Evolutionary conservation across 2,113 vertebrate species (phyloP), one percentile per base, ranked within the genome.

Genomic region (Gopherus evgoodei): DNA sequence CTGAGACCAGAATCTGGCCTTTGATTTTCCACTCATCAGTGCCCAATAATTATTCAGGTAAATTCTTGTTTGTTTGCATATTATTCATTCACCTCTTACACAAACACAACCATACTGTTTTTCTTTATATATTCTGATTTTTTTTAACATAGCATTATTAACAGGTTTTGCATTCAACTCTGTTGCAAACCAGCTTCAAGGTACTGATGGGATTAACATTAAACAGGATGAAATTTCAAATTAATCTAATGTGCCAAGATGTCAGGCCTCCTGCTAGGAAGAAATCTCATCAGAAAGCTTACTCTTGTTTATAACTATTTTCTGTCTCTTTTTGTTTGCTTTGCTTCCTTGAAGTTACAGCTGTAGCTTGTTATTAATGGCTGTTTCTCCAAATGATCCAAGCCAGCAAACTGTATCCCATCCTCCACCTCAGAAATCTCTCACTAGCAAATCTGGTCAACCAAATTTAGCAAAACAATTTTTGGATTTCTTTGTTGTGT

Each of bases 301-400:
- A 52, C 53, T 53, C 54, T 86, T 89, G n/a, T 62, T 89, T 90
- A 84, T 54, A 81, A 53, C 2, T 79, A 27, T 47, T 4, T 97
- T 97, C 89, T 56, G 17, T 88, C 10, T 53, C 5, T 86, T 93
- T 90, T 90, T 76, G 65, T 62, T 97, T 96, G 72, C 1, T 90
- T 75, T 91, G n/a, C 65, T 80, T 95, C 87, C 79, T 96, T 97
- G 91, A 96, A 96, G 79, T 93, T 90, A 93, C 17, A 90, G 91
- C 54, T 54, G 42, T 78, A 19, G 24, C 38, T 90, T 96, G 5
- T 42, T 94, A 86, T 94, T 96, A 62, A 88, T 75, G 38, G 52
- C 56, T 93, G 79, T 72, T 94, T 90, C 62, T 65, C 56, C 3
- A 16, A 86, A 93, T 49, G 17, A 94, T 87, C 76, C 27, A 84